Percentiles rank a stretch among this genome's conserved stretches.
phyloP scores from a whole-genome alignment of 2,888 invertebrate species.

The Silvanus unidentatus region DNA sequence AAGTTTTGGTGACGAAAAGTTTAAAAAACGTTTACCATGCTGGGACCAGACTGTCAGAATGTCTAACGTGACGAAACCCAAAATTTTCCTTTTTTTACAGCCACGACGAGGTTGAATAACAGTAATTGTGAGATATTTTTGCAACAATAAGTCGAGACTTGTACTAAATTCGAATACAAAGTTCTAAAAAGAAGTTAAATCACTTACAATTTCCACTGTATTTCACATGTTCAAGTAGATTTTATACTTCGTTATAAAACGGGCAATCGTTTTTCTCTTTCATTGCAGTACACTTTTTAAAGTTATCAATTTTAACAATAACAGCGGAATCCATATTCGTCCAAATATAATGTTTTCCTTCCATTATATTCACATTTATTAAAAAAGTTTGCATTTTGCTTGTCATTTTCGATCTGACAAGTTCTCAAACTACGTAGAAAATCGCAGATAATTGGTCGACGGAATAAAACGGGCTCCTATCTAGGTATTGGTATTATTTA shows the following conservation, averaged over 20 bases:
- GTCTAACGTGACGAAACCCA: conserved; percentile 61
- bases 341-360: conserved; percentile 55
- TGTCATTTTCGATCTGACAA: conserved; percentile 15
- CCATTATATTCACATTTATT: conserved; percentile 60
- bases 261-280: conserved; percentile 57
- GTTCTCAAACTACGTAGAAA: no score
- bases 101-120: conserved; percentile 44
- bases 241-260: conserved; percentile 60
- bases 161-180: conserved; percentile 62
- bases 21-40: conserved; percentile 52
- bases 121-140: conserved; percentile 54
- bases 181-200: conserved; percentile 58
- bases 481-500: no score
- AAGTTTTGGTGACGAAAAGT: no score
- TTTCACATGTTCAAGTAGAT: neutral
- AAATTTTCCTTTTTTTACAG: conserved; percentile 47
- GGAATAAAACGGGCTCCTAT: no score
- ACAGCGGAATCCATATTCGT: conserved; percentile 57
- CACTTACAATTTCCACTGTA: conserved; percentile 1
- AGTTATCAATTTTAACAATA: conserved; percentile 56
- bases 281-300: conserved; percentile 54
- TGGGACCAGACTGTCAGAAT: conserved; percentile 68
- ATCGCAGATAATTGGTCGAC: no score
- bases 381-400: conserved; percentile 47
- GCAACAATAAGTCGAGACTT: conserved; percentile 53